phyloP scores from a whole-genome alignment of 2,888 invertebrate species.

The Andrena chrysosceles region DNA sequence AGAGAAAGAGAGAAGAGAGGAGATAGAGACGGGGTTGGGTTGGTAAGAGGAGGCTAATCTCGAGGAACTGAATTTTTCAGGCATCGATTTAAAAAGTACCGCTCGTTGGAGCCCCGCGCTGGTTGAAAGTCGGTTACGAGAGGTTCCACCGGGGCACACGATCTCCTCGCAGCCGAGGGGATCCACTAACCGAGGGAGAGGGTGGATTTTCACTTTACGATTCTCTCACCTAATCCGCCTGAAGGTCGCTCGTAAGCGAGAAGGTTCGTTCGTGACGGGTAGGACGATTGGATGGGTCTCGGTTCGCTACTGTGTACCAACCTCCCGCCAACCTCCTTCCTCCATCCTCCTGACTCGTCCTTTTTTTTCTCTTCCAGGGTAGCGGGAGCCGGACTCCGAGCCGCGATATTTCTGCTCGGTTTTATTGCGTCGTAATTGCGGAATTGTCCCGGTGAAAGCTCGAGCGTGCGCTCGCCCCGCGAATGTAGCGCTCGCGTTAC shows the following conservation, averaged over 20 bases:
- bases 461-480: slow-evolving; percentile 1
- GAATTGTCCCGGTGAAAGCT: slow-evolving; percentile 25
- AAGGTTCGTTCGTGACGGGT: slow-evolving; percentile 65
- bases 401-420: slow-evolving; percentile 41
- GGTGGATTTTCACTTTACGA: slow-evolving; percentile 72
- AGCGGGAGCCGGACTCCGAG: background rate
- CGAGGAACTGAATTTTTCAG: slow-evolving; percentile 63
- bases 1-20: background rate
- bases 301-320: slow-evolving; percentile 23
- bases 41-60: slow-evolving; percentile 40
- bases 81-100: slow-evolving; percentile 55
- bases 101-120: slow-evolving; percentile 19
- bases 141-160: background rate
- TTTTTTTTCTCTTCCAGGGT: background rate
- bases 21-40: background rate
- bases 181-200: slow-evolving; percentile 20
- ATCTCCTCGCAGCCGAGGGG: background rate
- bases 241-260: slow-evolving; percentile 72
- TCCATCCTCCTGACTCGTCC: background rate
- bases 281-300: slow-evolving; percentile 58
- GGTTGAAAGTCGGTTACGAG: slow-evolving; percentile 26
- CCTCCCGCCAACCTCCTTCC: background rate
- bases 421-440: slow-evolving; percentile 65
- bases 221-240: slow-evolving; percentile 73
- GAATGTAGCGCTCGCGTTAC: slow-evolving; percentile 25